Percentiles rank a stretch among this genome's conserved stretches.
These are phyloP conservation scores for Acanthurus leucopareius DNA, from an alignment of 2,797 vertebrate species.

Conservation along the genomic window DNA sequence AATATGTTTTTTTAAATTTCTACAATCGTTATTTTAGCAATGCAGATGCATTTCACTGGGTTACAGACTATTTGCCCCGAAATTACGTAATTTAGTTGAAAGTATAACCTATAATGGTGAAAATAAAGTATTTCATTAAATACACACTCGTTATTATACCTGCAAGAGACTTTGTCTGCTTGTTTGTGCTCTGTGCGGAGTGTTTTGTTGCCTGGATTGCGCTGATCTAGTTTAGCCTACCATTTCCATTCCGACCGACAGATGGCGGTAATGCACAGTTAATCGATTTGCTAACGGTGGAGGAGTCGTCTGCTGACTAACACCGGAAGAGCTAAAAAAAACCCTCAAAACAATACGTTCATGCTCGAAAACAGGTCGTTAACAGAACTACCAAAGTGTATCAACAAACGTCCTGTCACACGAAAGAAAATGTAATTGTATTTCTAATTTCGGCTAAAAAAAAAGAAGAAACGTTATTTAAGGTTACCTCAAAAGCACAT, in stretches of 20 bases:
- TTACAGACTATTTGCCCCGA: not conserved
- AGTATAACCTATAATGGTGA: not conserved
- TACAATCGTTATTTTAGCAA: not conserved
- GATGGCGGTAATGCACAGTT: slow-evolving; percentile 6
- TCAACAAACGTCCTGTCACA: not conserved
- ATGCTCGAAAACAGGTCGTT: not conserved
- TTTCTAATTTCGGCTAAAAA: no score
- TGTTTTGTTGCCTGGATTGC: no score
- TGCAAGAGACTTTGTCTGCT: not conserved
- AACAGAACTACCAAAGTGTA: not conserved
- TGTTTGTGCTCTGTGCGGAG: not conserved
- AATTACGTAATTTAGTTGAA: not conserved
- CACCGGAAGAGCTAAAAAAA: not conserved
- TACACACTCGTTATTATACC: not conserved
- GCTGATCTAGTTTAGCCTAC: no score
- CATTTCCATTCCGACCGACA: not conserved
- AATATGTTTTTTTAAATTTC: not conserved
- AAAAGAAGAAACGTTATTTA: not conserved
- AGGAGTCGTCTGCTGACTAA: not conserved
- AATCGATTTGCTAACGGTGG: not conserved
- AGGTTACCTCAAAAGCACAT: no score
- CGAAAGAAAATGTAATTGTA: rapidly evolving
- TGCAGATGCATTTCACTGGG: not conserved
- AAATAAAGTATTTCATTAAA: not conserved
- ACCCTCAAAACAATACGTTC: no score